Base-by-base conservation (phyloP, 1,140 invertebrate genomes). In the Anagrus nilaparvatae region DNA sequence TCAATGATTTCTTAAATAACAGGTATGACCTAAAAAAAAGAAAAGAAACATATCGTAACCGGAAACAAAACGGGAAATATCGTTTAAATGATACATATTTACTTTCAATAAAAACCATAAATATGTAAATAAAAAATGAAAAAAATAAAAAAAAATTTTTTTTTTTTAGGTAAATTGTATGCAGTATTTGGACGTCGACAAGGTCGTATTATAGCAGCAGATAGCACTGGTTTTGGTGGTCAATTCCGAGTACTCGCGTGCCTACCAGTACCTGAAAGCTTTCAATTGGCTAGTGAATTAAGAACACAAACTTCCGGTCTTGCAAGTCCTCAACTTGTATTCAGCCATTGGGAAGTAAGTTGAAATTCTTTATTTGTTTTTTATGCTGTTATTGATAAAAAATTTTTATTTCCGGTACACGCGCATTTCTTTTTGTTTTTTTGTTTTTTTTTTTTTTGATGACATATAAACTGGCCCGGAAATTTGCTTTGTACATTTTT, bases 321-420 rank as follows among this genome's bases (percentile, higher is more conserved):
- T 41, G 95, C 95, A 5, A 86, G 82, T 64, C 93, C 94, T 9
- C 94, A 97, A 65, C 75, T 99, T 42, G 76, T 89, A 48, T 99
- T 98, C 71, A 94, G 88, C 59, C 92, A 97, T 65, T 99, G 94
- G 88, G 91, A 98, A 81, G 87, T 88, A 67, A 74, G 69, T 55
- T 16, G 21, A 32, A n/a, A n/a, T n/a, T n/a, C n/a, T n/a, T n/a
- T n/a, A n/a, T n/a, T n/a, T n/a, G n/a, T n/a, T n/a, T n/a, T n/a
- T n/a, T n/a, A n/a, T n/a, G n/a, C n/a, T n/a, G n/a, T n/a, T n/a
- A n/a, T n/a, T n/a, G n/a, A n/a, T n/a, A n/a, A n/a, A n/a, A n/a
- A n/a, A n/a, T n/a, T n/a, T n/a, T n/a, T n/a, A n/a, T n/a, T n/a
- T n/a, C n/a, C n/a, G n/a, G n/a, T n/a, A n/a, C n/a, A n/a, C n/a